Evolutionary conservation across 2,888 invertebrate species (phyloP).

Genomic region (Monoplex corrugatus): DNA sequence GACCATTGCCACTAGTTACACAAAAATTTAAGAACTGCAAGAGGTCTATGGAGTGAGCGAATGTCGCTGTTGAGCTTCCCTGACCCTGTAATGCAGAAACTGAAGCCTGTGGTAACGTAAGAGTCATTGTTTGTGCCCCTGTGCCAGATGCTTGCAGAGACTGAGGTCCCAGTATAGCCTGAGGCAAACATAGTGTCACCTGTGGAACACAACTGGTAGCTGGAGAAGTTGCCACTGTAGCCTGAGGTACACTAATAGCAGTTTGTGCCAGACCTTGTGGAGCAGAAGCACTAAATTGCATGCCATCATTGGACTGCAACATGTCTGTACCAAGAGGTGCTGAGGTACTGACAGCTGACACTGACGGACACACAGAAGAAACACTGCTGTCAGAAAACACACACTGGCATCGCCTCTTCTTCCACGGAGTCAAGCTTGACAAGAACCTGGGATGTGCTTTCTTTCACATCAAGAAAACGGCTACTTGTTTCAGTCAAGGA

Average conservation of each 20-base stretch:
- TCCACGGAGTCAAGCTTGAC: background rate
- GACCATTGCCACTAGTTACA: conserved; percentile 29
- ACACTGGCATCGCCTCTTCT: background rate
- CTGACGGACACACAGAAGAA: background rate
- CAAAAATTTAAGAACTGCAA: conserved; percentile 34
- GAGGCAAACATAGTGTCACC: conserved; percentile 12
- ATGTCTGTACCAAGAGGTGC: background rate
- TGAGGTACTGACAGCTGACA: background rate
- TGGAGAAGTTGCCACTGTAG: background rate
- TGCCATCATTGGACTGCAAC: background rate
- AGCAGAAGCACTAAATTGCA: background rate
- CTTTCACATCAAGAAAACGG: too few relatives aligned
- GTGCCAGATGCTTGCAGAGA: background rate
- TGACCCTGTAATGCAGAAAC: background rate
- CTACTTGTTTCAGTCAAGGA: too few relatives aligned
- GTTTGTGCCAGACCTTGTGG: too few relatives aligned
- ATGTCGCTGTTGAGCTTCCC: background rate
- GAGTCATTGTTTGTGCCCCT: background rate
- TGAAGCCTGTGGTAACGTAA: background rate
- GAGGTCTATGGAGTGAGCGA: conserved; percentile 35
- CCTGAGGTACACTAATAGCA: background rate
- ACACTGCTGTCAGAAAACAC: background rate
- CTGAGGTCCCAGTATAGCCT: background rate
- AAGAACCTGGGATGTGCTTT: background rate
- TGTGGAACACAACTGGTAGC: background rate